Evolutionary conservation across 23 tunicate species (phyloP), one percentile per base, ranked within the genome.

Genomic region (Ascidia mentula): DNA sequence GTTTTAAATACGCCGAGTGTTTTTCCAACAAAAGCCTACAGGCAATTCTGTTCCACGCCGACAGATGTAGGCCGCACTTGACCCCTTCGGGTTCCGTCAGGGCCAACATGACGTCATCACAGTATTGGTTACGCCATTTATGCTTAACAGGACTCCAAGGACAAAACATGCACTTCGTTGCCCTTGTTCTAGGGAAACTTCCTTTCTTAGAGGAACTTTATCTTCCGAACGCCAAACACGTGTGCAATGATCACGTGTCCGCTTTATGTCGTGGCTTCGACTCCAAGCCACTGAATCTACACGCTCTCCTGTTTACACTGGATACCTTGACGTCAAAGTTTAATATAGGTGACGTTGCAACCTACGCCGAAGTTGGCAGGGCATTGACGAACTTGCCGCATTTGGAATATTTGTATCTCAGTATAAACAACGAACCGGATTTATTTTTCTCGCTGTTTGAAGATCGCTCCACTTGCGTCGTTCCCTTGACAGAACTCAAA

Each of bases 51-150:
- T 79, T 53, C 74, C 45, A 85, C 28, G 71, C 82, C 17, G 31
- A 45, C 31, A 69, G 82, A 30, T 90, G 96, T 53, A 74, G 45
- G 37, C 96, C 96, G 26, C n/a, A 24, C 18, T 46, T 90, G 59
- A 80, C 83, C 12, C 59, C 32, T 45, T 90, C 96, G 0, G 96
- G 96, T 24, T 84, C 85, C 71, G 82, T 71, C 36, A 75, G 69
- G 42, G 72, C 78, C 13, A 77, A 17, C 17, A 26, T 74, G 24
- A 38, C 69, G 60, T 15, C 32, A 33, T 45, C 79, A 6, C 34
- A 17, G 46, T 71, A 32, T 70, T 85, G 89, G 89, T 85, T 90
- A 39, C 78, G 79, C 0, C 36, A 46, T 32, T 36, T 90, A 18
- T 46, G 45, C 7, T 79, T 90, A 7, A 40, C 38, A 22, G 65